Evolutionary conservation across 2,888 invertebrate genomes (phyloP), one percentile per base, ranked within the genome.

Genomic region (Andricus curvator): DNA sequence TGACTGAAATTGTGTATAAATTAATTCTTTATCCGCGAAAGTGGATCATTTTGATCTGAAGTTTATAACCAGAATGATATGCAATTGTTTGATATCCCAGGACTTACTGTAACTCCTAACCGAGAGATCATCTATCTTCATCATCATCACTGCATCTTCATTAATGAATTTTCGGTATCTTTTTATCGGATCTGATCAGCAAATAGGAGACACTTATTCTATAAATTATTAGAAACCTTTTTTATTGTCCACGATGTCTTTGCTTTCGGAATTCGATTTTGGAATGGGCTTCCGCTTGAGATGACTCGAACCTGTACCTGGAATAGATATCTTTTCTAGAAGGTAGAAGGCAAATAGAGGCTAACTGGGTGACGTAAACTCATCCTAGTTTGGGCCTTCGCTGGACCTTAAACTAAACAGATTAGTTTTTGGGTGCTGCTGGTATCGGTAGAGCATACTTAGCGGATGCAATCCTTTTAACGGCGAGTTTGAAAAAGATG

Each of bases 391-490:
- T 37, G 4, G 22, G 74, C n/a, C 20, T 68, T 68, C 25, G 37
- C 51, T 74, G 74, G 74, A 74, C 56, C 56, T 37, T 37, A 51
- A 56, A 60, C 51, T 74, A 74, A 74, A 60, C 8, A 74, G 56
- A 74, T 74, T 74, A 74, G 48, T 20, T n/a, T 15, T 68, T 22
- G 22, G 64, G 29, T 48, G 68, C 56, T 74, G 56, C 74, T 74
- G 74, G 74, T 74, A 74, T 74, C n/a, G 74, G 74, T n/a, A 37
- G 33, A 68, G 48, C 13, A 74, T n/a, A 74, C 56, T 74, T 11
- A 70, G 33, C 29, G n/a, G 68, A n/a, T 25, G 51, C 74, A 74
- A 74, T 74, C 74, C 74, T 74, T 74, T 74, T 74, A 56, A 74
- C 74, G 56, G 29, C 70, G 33, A 56, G 70, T 70, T 48, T 33